phyloP scores from a whole-genome alignment of 2,888 invertebrate genomes.

The Kuschelorhynchus macadamiae region DNA sequence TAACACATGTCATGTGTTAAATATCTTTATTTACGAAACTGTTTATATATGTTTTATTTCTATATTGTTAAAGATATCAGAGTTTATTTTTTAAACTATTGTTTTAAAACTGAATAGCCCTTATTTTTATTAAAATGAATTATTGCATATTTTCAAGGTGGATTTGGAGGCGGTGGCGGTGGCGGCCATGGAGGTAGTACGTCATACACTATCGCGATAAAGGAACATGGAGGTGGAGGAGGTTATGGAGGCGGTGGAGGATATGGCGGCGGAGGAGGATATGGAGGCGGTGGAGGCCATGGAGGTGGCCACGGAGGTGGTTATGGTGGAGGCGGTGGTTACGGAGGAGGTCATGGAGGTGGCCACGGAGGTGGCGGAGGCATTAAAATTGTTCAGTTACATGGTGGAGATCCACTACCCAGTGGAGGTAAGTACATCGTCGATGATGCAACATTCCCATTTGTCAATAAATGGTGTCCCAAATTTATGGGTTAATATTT shows the following conservation, averaged over 20 bases:
- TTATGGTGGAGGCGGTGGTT: slow-evolving; percentile 43
- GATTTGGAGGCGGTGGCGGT: slow-evolving; percentile 5
- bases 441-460: too few species aligned
- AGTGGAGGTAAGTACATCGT: slow-evolving; percentile 28
- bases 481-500: too few species aligned
- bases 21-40: too few species aligned
- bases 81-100: too few species aligned
- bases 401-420: slow-evolving; percentile 37
- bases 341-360: slow-evolving; percentile 47
- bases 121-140: too few species aligned
- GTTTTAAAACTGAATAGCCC: too few species aligned
- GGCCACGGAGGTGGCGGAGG: slow-evolving; percentile 37
- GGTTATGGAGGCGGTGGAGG: slow-evolving; percentile 33
- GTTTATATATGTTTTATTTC: too few species aligned
- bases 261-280: slow-evolving; percentile 40
- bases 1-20: too few species aligned
- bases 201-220: slow-evolving; percentile 2
- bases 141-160: slow-evolving; percentile 12
- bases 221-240: slow-evolving; percentile 34
- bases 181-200: slow-evolving; percentile 1
- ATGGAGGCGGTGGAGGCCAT: slow-evolving; percentile 38
- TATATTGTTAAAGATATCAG: too few species aligned
- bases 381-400: slow-evolving; percentile 34
- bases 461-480: too few species aligned
- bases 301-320: slow-evolving; percentile 40